Evolutionary conservation across 2,888 invertebrate genomes (phyloP).

Genomic region (Eudasyphora cyanicolor): DNA sequence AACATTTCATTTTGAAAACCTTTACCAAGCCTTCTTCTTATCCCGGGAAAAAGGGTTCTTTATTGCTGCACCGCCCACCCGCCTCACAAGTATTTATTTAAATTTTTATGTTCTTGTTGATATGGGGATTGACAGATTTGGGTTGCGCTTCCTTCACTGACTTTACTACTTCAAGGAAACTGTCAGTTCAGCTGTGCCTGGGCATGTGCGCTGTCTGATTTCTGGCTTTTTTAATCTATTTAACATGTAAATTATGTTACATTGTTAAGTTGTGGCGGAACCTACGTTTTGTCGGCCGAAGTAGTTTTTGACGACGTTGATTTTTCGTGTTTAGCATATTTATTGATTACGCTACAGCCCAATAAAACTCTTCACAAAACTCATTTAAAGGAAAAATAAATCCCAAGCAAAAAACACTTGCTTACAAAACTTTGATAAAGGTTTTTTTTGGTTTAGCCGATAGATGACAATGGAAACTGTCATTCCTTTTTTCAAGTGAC

Average conservation of each 20-base stretch:
- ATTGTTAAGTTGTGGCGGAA: not conserved
- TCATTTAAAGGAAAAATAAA: not conserved
- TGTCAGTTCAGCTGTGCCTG: not conserved
- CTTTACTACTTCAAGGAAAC: not conserved
- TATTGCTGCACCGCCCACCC: no score
- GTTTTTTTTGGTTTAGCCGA: conserved; percentile 26
- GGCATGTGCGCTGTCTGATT: conserved; percentile 7
- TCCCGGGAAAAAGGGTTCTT: not conserved
- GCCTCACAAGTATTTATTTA: conserved; percentile 54
- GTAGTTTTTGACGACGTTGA: conserved; percentile 41
- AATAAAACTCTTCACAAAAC: not conserved
- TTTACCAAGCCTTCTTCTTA: conserved; percentile 23
- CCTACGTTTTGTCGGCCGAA: not conserved
- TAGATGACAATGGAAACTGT: not conserved
- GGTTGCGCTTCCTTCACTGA: conserved; percentile 43
- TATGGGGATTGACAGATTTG: conserved; percentile 66
- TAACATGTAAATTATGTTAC: conserved; percentile 59
- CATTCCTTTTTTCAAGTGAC: not conserved
- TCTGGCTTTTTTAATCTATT: conserved; percentile 57
- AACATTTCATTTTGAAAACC: conserved; percentile 61
- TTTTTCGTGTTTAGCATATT: conserved; percentile 47
- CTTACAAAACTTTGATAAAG: conserved; percentile 39
- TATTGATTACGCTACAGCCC: conserved; percentile 42
- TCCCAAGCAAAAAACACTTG: not conserved
- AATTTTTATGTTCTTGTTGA: conserved; percentile 61